These are phyloP conservation scores for Campoplex nolae DNA, from an alignment of 2,888 invertebrate species.

Conservation along the genomic window DNA sequence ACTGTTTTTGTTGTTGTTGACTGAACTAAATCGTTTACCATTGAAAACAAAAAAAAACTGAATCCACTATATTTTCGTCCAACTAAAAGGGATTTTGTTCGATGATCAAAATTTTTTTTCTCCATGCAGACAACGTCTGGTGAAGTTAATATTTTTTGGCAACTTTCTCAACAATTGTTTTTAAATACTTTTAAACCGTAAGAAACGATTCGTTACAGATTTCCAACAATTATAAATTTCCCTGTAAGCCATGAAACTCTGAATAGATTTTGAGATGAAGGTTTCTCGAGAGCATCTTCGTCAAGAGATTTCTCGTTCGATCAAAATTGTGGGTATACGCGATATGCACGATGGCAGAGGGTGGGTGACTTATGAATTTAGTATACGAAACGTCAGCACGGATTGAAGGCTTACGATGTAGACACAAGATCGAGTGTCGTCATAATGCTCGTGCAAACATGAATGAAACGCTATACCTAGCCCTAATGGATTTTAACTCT, in stretches of 20 bases:
- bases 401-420: slow-evolving; percentile 72
- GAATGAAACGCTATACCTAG: slow-evolving; percentile 81
- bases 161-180: too few relatives aligned
- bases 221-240: not conserved
- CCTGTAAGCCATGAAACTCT: not conserved
- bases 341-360: not conserved
- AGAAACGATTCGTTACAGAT: not conserved
- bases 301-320: slow-evolving; percentile 1
- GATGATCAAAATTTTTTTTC: too few relatives aligned
- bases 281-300: slow-evolving; percentile 4
- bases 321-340: slow-evolving; percentile 28
- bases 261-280: not conserved
- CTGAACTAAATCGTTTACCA: too few relatives aligned
- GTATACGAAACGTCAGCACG: slow-evolving; percentile 28
- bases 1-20: too few relatives aligned
- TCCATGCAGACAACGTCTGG: too few relatives aligned
- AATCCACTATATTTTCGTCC: too few relatives aligned
- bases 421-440: slow-evolving; percentile 81
- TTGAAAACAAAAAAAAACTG: too few relatives aligned
- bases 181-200: too few relatives aligned
- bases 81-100: too few relatives aligned
- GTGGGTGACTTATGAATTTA: slow-evolving; percentile 52
- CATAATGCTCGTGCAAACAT: slow-evolving; percentile 82
- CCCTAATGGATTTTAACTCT: slow-evolving; percentile 82
- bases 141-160: too few relatives aligned